Conservation (phyloP, 2,888 invertebrate genomes). For the Caenorhabditis macrosperma region DNA sequence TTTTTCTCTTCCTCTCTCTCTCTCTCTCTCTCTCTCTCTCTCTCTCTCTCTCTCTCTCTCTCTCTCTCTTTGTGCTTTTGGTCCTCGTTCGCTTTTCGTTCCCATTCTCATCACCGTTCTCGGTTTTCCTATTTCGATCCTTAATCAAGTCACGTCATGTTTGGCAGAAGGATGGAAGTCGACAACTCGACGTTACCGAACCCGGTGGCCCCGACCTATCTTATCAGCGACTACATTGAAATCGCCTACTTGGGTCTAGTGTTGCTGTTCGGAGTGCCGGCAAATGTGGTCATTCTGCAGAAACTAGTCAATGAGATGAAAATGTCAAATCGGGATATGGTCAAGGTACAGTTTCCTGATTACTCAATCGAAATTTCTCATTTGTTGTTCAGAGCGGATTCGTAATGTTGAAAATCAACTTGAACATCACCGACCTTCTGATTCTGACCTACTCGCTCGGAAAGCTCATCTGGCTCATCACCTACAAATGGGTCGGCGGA, state of each 20-base stretch:
- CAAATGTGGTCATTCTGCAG: slow-evolving; percentile 73
- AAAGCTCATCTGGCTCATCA: slow-evolving; percentile 77
- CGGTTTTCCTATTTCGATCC: background rate
- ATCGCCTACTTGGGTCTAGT: slow-evolving; percentile 75
- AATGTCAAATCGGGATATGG: slow-evolving; percentile 66
- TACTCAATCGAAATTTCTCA: too few species aligned
- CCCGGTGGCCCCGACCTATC: slow-evolving; percentile 63
- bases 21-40: background rate
- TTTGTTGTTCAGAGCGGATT: slow-evolving; percentile 78
- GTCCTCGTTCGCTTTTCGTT: slow-evolving; percentile 5
- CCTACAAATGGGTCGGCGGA: slow-evolving; percentile 76
- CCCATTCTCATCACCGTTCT: background rate
- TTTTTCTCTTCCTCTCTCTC: slow-evolving; percentile 18
- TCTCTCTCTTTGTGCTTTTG: slow-evolving; percentile 21
- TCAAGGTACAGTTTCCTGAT: too few species aligned
- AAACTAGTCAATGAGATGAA: slow-evolving; percentile 68
- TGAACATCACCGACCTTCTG: slow-evolving; percentile 78
- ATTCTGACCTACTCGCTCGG: slow-evolving; percentile 72
- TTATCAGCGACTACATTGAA: slow-evolving; percentile 77
- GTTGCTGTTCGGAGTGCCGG: slow-evolving; percentile 73
- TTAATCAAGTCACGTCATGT: slow-evolving; percentile 9
- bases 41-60: background rate
- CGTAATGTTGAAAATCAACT: slow-evolving; percentile 77
- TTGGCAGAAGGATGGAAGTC: slow-evolving; percentile 43
- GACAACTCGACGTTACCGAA: slow-evolving; percentile 36